These are phyloP conservation scores for Zoroaster sp. DNA, from an alignment of 53 echinoderm and acorn worm species.

Conservation along the genomic window DNA sequence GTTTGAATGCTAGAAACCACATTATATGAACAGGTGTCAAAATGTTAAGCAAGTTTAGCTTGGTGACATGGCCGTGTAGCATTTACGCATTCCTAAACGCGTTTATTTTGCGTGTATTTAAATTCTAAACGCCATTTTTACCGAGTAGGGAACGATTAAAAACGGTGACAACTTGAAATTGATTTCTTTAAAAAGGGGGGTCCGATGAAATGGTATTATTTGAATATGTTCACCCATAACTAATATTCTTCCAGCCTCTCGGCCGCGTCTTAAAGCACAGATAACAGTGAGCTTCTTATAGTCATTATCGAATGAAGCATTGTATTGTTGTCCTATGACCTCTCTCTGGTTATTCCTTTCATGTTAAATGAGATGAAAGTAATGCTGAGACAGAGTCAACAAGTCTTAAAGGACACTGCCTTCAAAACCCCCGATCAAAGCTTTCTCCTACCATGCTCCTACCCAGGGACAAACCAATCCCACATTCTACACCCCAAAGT, in stretches of 20 bases:
- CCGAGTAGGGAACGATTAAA: no score
- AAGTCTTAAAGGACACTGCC: constrained; percentile 34
- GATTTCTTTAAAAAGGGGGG: no score
- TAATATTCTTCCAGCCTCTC: not conserved
- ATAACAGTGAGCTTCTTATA: no score
- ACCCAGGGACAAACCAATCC: not conserved
- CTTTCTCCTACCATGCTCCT: not conserved
- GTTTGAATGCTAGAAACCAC: no score
- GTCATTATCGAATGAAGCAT: not conserved
- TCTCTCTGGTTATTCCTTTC: constrained; percentile 21
- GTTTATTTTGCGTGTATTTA: no score
- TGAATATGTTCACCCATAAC: not conserved
- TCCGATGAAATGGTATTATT: not conserved
- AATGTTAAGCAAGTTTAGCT: no score
- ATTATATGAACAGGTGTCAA: no score
- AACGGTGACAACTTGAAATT: no score
- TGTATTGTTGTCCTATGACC: constrained; percentile 18
- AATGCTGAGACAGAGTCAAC: constrained; percentile 26
- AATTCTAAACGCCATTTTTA: no score
- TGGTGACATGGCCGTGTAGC: no score
- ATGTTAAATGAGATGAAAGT: constrained; percentile 36
- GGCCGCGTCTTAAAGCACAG: no score
- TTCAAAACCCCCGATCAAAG: not conserved
- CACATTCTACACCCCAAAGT: not conserved
- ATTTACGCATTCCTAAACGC: no score